Percentiles rank a stretch among this genome's conserved stretches.
Evolutionary conservation across 37 sponge, comb jelly and placozoan genomes (phyloP).

Genomic region (Aphrocallistes beatrix): DNA sequence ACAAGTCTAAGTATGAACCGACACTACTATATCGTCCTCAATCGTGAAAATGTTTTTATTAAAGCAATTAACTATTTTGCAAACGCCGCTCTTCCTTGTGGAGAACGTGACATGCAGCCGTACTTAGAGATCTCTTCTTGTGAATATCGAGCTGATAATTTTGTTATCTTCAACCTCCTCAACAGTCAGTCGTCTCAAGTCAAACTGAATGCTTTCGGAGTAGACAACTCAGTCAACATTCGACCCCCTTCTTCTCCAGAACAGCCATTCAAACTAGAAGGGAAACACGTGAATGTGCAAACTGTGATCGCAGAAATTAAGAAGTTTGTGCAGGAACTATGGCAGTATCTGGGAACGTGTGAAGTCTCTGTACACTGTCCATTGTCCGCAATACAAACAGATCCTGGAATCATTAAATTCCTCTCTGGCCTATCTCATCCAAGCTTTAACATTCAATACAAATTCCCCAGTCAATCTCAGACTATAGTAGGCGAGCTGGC

Average conservation of each 20-base stretch:
- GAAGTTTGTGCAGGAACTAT: background rate
- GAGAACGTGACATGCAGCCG: background rate
- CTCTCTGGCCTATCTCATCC: background rate
- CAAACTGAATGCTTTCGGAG: background rate
- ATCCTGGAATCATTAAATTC: background rate
- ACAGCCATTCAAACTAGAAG: background rate
- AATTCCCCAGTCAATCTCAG: background rate
- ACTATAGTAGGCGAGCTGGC: background rate
- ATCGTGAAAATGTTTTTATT: background rate
- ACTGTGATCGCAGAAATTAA: background rate
- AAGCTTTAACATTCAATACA: background rate
- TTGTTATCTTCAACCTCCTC: background rate
- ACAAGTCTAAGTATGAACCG: background rate
- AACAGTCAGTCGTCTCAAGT: background rate
- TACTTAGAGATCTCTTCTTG: background rate
- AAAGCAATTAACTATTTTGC: background rate
- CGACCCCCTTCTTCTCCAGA: background rate
- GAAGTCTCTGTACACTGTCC: background rate
- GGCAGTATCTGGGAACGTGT: background rate
- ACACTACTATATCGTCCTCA: background rate
- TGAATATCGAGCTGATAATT: background rate
- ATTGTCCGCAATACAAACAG: background rate
- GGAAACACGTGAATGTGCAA: background rate
- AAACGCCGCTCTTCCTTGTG: background rate
- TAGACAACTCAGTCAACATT: background rate